Base-by-base conservation (phyloP, 1,140 invertebrate genomes). In the Orchesella cincta region DNA sequence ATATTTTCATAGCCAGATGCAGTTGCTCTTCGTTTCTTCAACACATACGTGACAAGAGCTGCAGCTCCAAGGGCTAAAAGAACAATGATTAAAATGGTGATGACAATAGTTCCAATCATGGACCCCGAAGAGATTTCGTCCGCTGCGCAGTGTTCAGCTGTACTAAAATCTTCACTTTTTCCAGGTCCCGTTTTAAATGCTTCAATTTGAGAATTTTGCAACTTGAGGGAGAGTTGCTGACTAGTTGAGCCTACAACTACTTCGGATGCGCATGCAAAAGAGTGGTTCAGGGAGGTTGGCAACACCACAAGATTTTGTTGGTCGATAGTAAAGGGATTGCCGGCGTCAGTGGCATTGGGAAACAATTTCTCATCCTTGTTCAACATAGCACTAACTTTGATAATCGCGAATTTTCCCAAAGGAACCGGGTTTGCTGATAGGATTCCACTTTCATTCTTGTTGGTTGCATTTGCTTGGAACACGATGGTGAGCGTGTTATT, bases 111-210 rank as follows among this genome's bases (percentile, higher is more conserved):
- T 29, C 8, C 62, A 8, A 67, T 33, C 31, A 67, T 12, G 33
- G 62, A 67, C 33, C 62, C 62, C 12, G 62, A 31, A 2, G 62
- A 67, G 14, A 67, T 33, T 67, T 67, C 62, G 33, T 67, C 62
- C 1, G 62, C 62, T 12, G 62, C 28, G 23, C 62, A 67, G 62
- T 67, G 62, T n/a, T 67, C 62, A 12, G 62, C 28, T 5, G 3
- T n/a, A 29, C 62, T 67, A 31, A 67, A 67, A 20, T 46, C 39
- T n/a, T n/a, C n/a, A n/a, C n/a, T n/a, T 26, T 16, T 57, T 14
- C 62, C 31, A 12, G 29, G 1, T 14, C 29, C 62, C 52, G 23
- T 14, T 31, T 67, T 67, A n/a, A 67, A 67, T 16, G 62, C 62
- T 67, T 67, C 62, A 31, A 67, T 3, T n/a, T 67, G 62, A 33